Evolutionary conservation across 2,797 vertebrate species (phyloP).

Genomic region (Nyctalus aviator): DNA sequence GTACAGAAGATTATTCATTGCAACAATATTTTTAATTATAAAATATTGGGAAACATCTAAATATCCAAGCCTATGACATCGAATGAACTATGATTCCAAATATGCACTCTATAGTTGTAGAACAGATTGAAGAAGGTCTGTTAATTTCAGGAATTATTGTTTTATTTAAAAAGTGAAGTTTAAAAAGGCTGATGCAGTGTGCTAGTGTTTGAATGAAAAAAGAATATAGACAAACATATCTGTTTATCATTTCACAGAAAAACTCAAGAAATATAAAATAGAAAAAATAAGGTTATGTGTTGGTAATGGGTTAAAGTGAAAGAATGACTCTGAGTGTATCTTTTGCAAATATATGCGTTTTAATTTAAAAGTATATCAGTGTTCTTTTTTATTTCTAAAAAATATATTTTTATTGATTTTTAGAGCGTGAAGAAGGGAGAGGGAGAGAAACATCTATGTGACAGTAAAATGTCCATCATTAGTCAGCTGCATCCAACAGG

Average conservation of each 20-base stretch:
- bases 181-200: neutral
- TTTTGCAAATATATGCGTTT: neutral
- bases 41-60: neutral
- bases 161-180: neutral
- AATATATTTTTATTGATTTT: too few relatives aligned
- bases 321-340: too few relatives aligned
- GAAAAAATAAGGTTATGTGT: neutral
- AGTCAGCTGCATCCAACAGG: too few relatives aligned
- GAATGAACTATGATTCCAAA: neutral
- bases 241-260: neutral
- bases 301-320: neutral
- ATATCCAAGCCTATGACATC: neutral
- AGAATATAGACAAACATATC: neutral
- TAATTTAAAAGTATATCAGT: neutral
- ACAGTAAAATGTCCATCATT: too few relatives aligned
- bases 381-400: neutral
- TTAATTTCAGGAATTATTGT: neutral
- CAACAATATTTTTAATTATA: neutral
- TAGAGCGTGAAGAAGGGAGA: too few relatives aligned
- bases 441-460: too few relatives aligned
- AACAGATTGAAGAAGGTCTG: neutral
- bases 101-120: neutral
- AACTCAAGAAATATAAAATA: neutral
- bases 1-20: neutral
- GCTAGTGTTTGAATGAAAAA: neutral